These are phyloP conservation scores for Brachionus rotundiformis DNA, from an alignment of 1,140 invertebrate genomes.

Conservation along the genomic window DNA sequence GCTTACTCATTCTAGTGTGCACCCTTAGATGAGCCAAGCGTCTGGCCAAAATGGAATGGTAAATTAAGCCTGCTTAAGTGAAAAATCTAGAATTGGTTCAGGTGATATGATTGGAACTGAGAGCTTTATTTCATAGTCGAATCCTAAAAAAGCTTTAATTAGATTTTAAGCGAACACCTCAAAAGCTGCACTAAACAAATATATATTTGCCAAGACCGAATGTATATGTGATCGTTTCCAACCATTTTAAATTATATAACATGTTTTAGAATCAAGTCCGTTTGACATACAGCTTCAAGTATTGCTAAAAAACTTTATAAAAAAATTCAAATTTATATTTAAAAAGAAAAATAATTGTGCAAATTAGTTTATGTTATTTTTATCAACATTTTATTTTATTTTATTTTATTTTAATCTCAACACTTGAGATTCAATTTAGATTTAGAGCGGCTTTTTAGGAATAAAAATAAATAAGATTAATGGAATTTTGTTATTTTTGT, in stretches of 20 bases:
- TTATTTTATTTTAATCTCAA: no score
- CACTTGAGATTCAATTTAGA: neutral
- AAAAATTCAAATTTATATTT: neutral
- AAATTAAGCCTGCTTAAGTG: neutral
- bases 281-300: neutral
- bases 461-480: constrained; percentile 7
- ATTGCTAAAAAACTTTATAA: neutral
- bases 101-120: neutral
- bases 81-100: no score
- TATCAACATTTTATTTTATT: neutral
- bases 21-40: neutral
- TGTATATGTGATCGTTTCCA: neutral
- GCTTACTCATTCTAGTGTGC: neutral
- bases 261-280: neutral
- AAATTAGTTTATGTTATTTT: neutral
- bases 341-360: neutral
- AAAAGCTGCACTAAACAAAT: neutral
- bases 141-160: neutral
- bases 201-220: neutral
- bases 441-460: neutral
- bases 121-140: neutral
- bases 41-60: neutral
- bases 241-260: neutral
- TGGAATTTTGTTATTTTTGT: neutral
- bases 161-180: neutral